Evolutionary conservation across 2,113 vertebrate species (phyloP).

Genomic region (Fulmarus glacialis): DNA sequence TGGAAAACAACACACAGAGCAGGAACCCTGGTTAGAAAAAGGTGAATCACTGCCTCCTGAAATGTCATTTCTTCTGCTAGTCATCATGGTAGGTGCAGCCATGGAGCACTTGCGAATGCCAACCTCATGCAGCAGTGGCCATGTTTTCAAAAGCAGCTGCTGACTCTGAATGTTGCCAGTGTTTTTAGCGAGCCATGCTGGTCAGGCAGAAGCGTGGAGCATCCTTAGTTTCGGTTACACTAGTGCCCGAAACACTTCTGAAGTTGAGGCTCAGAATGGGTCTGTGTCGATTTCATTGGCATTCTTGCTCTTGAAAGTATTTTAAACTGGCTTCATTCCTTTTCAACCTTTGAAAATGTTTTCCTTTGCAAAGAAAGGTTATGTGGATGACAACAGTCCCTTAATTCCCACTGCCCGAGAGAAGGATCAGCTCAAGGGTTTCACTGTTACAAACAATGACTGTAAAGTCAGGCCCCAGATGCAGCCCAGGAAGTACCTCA

Average conservation of each 20-base stretch:
- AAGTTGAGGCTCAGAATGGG: not conserved
- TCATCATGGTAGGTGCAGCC: not conserved
- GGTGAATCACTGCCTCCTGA: not conserved
- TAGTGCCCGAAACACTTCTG: not conserved
- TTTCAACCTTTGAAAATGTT: constrained; percentile 13
- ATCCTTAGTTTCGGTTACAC: not conserved
- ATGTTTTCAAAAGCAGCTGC: not conserved
- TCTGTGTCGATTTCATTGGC: not conserved
- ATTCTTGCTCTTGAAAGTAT: not conserved
- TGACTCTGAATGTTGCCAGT: not conserved
- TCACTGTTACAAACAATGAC: not conserved
- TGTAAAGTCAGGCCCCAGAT: not conserved
- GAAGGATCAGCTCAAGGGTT: not conserved
- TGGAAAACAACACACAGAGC: not conserved
- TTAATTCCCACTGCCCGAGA: not conserved
- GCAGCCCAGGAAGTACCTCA: not conserved
- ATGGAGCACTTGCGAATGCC: not conserved
- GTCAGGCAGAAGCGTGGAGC: not conserved
- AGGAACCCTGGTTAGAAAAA: not conserved
- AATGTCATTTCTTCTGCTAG: not conserved
- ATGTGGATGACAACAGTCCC: not conserved
- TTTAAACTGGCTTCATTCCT: not conserved
- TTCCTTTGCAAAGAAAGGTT: not conserved
- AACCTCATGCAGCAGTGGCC: not conserved
- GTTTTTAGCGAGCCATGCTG: rapidly evolving